Conservation (phyloP, 2,113 vertebrate genomes). For the Rhombomys opimus region DNA sequence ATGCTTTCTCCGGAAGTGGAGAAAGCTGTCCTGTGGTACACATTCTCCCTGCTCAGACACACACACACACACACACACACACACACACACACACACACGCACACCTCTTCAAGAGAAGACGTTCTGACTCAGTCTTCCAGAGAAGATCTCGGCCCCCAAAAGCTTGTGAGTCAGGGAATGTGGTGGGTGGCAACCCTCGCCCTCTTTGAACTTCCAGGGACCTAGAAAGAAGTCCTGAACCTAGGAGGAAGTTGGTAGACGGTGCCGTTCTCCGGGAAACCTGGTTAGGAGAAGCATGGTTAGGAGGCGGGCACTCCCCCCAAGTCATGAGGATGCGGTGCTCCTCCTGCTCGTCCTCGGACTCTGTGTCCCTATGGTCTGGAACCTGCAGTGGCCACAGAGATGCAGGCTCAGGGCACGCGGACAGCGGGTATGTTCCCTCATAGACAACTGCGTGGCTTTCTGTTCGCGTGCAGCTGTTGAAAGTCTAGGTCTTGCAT, state of each 20-base stretch:
- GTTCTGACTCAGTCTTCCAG: background rate
- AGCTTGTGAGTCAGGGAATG: background rate
- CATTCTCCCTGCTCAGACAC: background rate
- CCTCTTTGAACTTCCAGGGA: background rate
- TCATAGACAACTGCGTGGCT: background rate
- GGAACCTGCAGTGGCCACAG: background rate
- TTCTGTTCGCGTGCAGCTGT: background rate
- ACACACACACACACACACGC: background rate
- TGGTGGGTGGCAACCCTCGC: background rate
- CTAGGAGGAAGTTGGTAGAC: background rate
- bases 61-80: background rate
- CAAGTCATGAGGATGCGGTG: background rate
- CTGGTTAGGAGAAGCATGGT: background rate
- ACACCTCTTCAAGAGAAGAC: background rate
- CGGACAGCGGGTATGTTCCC: background rate
- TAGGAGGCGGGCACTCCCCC: background rate
- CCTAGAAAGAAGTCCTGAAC: constrained; percentile 3
- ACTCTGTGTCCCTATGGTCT: background rate
- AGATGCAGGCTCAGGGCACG: background rate
- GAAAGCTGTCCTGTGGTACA: background rate
- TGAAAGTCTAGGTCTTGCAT: background rate
- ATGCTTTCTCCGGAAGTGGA: constrained; percentile 60
- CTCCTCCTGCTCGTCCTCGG: background rate
- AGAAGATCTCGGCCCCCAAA: background rate
- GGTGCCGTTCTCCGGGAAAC: background rate